Percentiles rank a stretch among this genome's conserved stretches.
These are phyloP conservation scores for Eulemur albifrons DNA, from an alignment of 2,797 vertebrate species.

Conservation along the genomic window DNA sequence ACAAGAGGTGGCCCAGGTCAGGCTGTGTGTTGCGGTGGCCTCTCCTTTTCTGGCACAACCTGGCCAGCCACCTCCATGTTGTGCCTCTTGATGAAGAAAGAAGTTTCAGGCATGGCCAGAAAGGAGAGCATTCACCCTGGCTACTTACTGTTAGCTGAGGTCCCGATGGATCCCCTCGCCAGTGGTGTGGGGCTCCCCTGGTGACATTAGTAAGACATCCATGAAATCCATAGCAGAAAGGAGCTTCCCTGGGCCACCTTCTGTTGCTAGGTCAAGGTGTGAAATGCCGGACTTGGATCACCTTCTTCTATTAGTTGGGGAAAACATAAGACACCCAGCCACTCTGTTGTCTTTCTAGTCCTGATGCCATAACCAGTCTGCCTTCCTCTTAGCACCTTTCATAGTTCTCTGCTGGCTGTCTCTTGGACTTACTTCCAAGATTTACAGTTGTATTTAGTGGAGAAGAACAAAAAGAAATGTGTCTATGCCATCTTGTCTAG, in stretches of 20 bases:
- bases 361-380: not conserved
- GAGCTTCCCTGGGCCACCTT: not conserved
- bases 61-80: not conserved
- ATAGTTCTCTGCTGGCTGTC: not conserved
- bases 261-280: not conserved
- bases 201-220: not conserved
- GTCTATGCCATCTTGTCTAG: not conserved
- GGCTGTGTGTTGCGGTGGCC: not conserved
- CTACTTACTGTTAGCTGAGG: not conserved
- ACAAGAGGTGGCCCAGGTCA: not conserved
- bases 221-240: not conserved
- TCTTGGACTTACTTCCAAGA: not conserved
- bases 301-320: not conserved
- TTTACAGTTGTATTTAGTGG: not conserved
- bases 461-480: not conserved
- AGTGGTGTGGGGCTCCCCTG: not conserved
- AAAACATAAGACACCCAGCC: not conserved
- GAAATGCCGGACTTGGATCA: not conserved
- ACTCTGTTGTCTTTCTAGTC: not conserved
- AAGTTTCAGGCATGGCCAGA: not conserved
- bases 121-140: not conserved
- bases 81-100: not conserved
- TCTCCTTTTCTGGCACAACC: not conserved
- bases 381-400: not conserved
- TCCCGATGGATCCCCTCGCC: not conserved